Conservation (phyloP, 2,888 invertebrate species). For the Polia nebulosa region DNA sequence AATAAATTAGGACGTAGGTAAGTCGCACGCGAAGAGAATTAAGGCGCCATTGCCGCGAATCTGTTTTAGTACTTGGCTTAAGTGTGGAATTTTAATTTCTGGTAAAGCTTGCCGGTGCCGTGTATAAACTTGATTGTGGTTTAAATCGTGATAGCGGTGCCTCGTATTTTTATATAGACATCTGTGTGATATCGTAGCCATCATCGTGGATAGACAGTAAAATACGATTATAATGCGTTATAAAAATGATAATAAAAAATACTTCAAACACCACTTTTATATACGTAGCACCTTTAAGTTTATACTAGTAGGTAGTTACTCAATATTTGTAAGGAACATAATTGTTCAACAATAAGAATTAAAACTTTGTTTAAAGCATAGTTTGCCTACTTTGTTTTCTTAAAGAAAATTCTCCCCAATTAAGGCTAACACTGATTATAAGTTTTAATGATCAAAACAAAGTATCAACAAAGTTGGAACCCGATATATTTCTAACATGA, state of each 20-base stretch:
- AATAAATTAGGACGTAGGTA: constrained; percentile 83
- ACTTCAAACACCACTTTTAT: constrained; percentile 15
- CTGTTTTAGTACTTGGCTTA: constrained; percentile 71
- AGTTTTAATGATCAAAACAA: constrained; percentile 51
- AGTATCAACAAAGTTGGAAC: constrained; percentile 15
- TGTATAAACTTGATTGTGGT: constrained; percentile 39
- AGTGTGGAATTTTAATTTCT: constrained; percentile 72
- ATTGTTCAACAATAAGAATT: neutral
- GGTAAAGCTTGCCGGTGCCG: constrained; percentile 56
- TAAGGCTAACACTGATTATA: constrained; percentile 30
- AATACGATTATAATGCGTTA: constrained; percentile 16
- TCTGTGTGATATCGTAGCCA: constrained; percentile 17
- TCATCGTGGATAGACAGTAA: constrained; percentile 14
- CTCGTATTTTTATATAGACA: constrained; percentile 33
- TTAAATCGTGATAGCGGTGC: constrained; percentile 40
- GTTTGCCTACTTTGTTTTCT: constrained; percentile 4
- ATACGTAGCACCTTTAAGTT: neutral
- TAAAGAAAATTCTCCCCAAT: constrained; percentile 29
- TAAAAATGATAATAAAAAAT: constrained; percentile 28
- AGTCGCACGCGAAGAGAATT: constrained; percentile 76
- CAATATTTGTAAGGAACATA: constrained; percentile 16
- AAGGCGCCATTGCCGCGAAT: constrained; percentile 71
- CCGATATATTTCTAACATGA: constrained; percentile 28
- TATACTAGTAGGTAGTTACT: neutral
- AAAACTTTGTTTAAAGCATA: constrained; percentile 14